Base-by-base conservation (phyloP, 2,888 invertebrate genomes). In the Eupithecia dodoneata region DNA sequence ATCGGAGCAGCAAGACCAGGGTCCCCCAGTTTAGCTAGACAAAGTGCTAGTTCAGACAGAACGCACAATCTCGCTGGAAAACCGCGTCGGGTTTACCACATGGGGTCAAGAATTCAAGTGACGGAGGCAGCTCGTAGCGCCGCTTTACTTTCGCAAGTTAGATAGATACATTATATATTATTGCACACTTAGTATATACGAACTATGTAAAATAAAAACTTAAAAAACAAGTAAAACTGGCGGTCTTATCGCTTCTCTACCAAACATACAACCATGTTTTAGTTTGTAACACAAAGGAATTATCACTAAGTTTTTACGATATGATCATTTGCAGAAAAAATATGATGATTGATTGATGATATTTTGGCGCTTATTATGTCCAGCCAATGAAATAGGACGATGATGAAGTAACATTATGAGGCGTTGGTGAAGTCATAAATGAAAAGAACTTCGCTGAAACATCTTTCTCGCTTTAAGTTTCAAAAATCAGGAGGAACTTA, bases 1-100 rank as follows among this genome's bases (percentile, higher is more conserved):
- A 83, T 83, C 80, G 82, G 79, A 75, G 82, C 79, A 82, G 83
- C 81, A 81, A 81, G 80, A 69, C 74, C 65, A 42, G 63, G 70
- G 6, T 63, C 30, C 59, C 18, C 15, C 66, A 4, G 42, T 47
- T 70, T 47, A 49, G 47, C 70, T 30, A 69, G 70, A 70, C 13
- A 70, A 49, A 70, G 42, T 66, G 66, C 13, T 42, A 15, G 66
- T 15, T 42, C 66, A 66, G 65, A 13, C 30, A 13, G 41, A 66
- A 42, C 42, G 66, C 41, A 66, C 59, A 59, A 59, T 59, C 30
- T 18, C 63, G 63, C 10, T 63, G 10, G 30, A 63, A 63, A 30
- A 59, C 18, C 63, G 63, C 63, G 12, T 63, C 12, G 63, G 63
- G 63, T 63, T 30, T 63, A 63, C 63, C 63, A 63, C 63, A 63